Conservation (phyloP, 1,140 invertebrate species). For the Doryteuthis pealeii region DNA sequence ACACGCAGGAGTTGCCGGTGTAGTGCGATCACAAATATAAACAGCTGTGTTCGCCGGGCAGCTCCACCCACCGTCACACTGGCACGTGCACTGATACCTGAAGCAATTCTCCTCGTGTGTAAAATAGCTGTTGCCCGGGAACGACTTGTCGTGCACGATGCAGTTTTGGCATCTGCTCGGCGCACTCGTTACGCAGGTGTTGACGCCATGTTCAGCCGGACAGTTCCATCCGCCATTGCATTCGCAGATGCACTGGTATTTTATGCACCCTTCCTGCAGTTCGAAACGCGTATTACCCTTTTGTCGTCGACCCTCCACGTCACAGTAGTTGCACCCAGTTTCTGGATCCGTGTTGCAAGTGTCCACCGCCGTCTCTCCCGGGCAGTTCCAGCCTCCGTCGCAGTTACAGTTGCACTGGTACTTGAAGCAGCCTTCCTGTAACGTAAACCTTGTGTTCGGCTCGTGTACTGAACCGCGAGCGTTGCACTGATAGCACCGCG, state of each 20-base stretch:
- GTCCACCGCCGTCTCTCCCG: slow-evolving; percentile 17
- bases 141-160: slow-evolving; percentile 12
- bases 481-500: slow-evolving; percentile 23
- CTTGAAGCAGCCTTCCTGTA: slow-evolving; percentile 21
- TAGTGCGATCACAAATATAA: slow-evolving; percentile 28
- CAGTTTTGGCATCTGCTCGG: slow-evolving; percentile 15
- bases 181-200: background rate
- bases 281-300: slow-evolving; percentile 22
- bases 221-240: slow-evolving; percentile 44
- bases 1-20: background rate
- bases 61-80: slow-evolving; percentile 33
- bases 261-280: slow-evolving; percentile 21
- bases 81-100: slow-evolving; percentile 37
- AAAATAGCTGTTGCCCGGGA: slow-evolving; percentile 32
- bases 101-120: slow-evolving; percentile 29
- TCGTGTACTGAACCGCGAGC: slow-evolving; percentile 17
- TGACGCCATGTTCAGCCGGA: slow-evolving; percentile 31
- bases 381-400: slow-evolving; percentile 38
- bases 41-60: slow-evolving; percentile 33
- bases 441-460: slow-evolving; percentile 25
- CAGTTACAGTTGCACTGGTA: slow-evolving; percentile 19
- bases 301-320: slow-evolving; percentile 13
- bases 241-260: slow-evolving; percentile 38
- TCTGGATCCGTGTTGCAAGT: background rate
- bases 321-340: slow-evolving; percentile 26